Conservation (phyloP, 2,113 vertebrate genomes). For the Mohoua ochrocephala region DNA sequence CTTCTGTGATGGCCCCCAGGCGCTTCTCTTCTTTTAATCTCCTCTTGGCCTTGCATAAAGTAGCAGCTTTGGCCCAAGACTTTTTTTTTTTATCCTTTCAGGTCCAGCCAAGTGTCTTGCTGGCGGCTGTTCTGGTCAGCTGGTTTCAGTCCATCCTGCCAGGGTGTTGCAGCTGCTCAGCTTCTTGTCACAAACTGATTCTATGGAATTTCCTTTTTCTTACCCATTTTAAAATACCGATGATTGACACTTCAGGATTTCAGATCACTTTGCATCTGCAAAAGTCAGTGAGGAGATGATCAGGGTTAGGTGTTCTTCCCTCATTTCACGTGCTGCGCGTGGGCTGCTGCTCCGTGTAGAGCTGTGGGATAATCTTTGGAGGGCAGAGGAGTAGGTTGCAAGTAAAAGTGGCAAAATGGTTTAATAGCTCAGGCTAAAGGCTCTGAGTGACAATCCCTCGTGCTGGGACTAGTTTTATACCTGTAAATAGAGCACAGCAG, state of each 20-base stretch:
- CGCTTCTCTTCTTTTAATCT: neutral
- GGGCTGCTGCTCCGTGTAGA: neutral
- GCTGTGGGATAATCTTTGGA: neutral
- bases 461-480: neutral
- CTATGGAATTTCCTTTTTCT: neutral
- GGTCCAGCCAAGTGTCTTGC: neutral
- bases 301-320: neutral
- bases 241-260: neutral
- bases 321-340: fast-evolving
- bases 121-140: neutral
- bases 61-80: neutral
- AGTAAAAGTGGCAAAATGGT: neutral
- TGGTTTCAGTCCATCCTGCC: neutral
- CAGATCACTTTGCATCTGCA: neutral
- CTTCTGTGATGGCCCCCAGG: neutral
- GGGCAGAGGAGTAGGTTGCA: neutral
- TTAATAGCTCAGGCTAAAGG: neutral
- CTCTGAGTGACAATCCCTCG: fast-evolving
- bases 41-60: neutral
- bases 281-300: neutral
- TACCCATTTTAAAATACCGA: neutral
- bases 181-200: neutral
- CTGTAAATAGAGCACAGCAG: neutral
- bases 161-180: neutral
- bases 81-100: neutral